Evolutionary conservation across 2,797 vertebrate genomes (phyloP).

Genomic region (Falco cherrug): DNA sequence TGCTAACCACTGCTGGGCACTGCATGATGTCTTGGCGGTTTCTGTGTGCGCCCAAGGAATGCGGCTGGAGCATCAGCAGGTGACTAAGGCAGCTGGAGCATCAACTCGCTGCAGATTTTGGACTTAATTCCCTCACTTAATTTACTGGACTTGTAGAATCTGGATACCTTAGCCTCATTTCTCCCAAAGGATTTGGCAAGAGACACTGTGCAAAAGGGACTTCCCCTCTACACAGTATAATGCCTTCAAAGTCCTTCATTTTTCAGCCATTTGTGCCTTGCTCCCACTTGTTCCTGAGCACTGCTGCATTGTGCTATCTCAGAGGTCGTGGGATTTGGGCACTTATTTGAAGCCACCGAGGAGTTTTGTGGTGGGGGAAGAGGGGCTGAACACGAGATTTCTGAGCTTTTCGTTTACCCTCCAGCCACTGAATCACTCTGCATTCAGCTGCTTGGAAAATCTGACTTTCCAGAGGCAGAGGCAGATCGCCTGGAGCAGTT

Average conservation of each 20-base stretch:
- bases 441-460: constrained; percentile 3
- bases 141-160: neutral
- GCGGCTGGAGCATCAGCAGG: neutral
- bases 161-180: neutral
- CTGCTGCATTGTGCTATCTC: neutral
- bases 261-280: neutral
- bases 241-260: neutral
- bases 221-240: neutral
- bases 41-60: neutral
- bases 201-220: neutral
- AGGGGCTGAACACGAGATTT: neutral
- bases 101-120: neutral
- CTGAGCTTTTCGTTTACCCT: neutral
- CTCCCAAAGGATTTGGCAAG: neutral
- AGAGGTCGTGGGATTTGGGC: neutral
- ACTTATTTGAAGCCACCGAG: neutral
- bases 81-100: neutral
- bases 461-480: neutral
- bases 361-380: neutral
- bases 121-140: neutral
- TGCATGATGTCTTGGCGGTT: fast-evolving
- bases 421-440: constrained; percentile 1
- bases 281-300: neutral
- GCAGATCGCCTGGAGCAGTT: neutral
- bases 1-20: neutral